Base-by-base conservation (phyloP, 2,797 vertebrate species). In the Artibeus lituratus region DNA sequence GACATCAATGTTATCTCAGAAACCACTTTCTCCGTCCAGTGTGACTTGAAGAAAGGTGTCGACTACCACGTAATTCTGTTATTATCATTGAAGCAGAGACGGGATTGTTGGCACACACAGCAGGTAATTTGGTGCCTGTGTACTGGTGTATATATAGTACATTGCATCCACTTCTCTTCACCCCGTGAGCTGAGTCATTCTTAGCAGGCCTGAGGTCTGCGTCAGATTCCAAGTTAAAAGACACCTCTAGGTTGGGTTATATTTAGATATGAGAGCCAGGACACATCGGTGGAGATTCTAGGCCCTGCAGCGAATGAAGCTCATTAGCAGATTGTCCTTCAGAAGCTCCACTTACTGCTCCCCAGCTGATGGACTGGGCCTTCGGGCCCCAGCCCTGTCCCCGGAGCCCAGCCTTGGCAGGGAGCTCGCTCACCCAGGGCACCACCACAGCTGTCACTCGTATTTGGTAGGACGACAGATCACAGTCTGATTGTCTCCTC, bases 161-260 rank as follows among this genome's bases (percentile, higher is more conserved):
- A 26, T 11, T 11, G 0, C 59, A 32, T 12, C 59, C 5, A 1
- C 59, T 26, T 3, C 26, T 5, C 59, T 15, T 32, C 57, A 4
- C 10, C 57, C 59, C 59, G 59, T 10, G 59, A 62, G 59, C 59
- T 62, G 59, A 26, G 55, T 57, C 55, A 57, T 14, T 26, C 59
- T 12, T 9, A 12, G 4, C 59, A 14, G 10, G 24, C 57, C 57
- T 5, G 24, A 29, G 32, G 32, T 19, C 9, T 18, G 62, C 22
- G 51, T 47, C 42, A 15, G 5, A 14, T 18, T 57, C 67, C 1
- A 14, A 86, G 22, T 39, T 49, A 42, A 16, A 78, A 70, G 10
- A 53, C 3, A 1, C 10, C 10, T 21, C 19, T 5, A 3, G 0
- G 15, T 39, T 26, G 18, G 44, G 21, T 10, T 69, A 37, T 37